Evolutionary conservation across 2,113 vertebrate species (phyloP).

Genomic region (Rhinolophus ferrumequinum): DNA sequence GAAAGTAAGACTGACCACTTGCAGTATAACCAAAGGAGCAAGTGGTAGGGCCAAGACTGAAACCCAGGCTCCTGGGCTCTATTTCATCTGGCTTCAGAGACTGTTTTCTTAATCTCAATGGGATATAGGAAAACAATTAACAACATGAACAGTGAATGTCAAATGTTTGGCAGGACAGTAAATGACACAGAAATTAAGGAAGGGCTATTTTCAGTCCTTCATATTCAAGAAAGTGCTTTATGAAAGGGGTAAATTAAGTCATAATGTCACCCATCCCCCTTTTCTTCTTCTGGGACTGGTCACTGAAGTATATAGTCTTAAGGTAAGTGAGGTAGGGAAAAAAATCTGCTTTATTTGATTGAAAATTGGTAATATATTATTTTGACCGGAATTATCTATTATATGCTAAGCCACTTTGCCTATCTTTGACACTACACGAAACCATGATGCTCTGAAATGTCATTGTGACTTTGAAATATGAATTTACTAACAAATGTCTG

Average conservation of each 20-base stretch:
- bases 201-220: conserved; percentile 19
- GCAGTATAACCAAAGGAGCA: conserved; percentile 1
- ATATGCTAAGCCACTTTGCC: neutral
- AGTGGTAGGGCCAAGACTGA: neutral
- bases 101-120: neutral
- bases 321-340: neutral
- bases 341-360: neutral
- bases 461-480: neutral
- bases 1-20: neutral
- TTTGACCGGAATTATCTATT: conserved; percentile 18
- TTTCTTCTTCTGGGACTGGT: neutral
- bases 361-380: neutral
- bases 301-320: neutral
- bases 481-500: conserved; percentile 1
- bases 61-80: neutral
- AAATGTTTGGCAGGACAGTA: neutral
- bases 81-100: neutral
- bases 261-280: neutral
- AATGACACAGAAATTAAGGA: neutral
- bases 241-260: conserved; percentile 22
- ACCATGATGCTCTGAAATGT: neutral
- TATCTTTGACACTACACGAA: conserved; percentile 13
- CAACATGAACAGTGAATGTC: neutral
- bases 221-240: neutral
- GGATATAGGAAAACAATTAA: neutral